Evolutionary conservation across 2,113 vertebrate genomes (phyloP).

Genomic region (Macrotus californicus): DNA sequence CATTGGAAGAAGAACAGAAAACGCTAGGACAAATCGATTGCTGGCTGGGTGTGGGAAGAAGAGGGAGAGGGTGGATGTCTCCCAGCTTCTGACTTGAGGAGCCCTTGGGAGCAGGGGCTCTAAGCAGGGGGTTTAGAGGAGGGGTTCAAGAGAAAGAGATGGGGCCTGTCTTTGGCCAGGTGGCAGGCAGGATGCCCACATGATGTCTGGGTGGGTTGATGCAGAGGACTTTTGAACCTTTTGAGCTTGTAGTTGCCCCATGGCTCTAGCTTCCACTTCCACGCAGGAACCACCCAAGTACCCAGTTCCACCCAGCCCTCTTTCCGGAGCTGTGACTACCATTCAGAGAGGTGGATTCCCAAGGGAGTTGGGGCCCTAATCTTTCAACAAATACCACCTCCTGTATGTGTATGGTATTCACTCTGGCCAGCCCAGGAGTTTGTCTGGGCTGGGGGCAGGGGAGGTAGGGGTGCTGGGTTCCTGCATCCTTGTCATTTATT

Average conservation of each 20-base stretch:
- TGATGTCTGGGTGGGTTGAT: background rate
- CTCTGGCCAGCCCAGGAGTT: background rate
- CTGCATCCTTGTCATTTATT: background rate
- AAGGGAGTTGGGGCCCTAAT: background rate
- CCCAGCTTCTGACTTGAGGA: background rate
- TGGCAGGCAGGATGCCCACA: background rate
- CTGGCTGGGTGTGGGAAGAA: background rate
- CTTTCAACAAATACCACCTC: background rate
- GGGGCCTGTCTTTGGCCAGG: background rate
- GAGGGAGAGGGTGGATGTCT: background rate
- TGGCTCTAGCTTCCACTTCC: background rate
- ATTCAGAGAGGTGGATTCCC: background rate
- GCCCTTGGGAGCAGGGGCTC: background rate
- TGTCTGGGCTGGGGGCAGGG: background rate
- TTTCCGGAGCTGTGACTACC: background rate
- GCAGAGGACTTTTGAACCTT: background rate
- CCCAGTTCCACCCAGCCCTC: background rate
- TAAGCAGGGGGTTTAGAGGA: background rate
- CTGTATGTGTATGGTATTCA: fast-evolving
- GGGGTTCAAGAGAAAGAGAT: background rate
- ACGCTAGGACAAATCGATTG: background rate
- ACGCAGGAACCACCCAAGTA: background rate
- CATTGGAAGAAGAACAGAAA: background rate
- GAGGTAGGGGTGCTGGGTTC: background rate
- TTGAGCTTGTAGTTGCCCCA: background rate